Evolutionary conservation across 2,113 vertebrate genomes (phyloP), one percentile per base, ranked within the genome.

Genomic region (Lepus americanus): DNA sequence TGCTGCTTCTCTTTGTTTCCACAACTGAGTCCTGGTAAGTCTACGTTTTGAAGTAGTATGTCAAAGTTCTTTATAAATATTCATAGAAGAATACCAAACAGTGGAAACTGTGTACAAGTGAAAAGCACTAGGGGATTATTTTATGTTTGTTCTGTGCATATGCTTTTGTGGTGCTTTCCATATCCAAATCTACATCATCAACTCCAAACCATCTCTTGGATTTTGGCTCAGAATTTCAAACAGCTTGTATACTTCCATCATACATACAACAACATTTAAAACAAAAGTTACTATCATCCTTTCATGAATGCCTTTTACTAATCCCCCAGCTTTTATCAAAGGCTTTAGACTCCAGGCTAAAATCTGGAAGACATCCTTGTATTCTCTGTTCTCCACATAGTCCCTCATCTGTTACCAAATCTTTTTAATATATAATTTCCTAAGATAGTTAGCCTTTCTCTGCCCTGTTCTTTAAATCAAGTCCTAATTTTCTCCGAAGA

Each of bases 171-270:
- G 72, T 27, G 53, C 31, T 89, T 95, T 91, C 5, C 14, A 20
- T 20, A 59, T 53, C 13, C 27, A 82, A 66, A 86, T 94, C n/a
- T 86, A 3, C 16, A 69, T 19, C 39, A 64, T 6, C 22, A 36
- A 5, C 73, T 89, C 49, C 9, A 93, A 44, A 7, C 31, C 4
- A 66, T 70, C 1, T 53, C 29, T 93, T 90, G 29, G 59, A 81
- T 92, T 84, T 20, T 82, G 69, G 39, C 10, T 91, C 78, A 77
- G 9, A 70, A 85, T 88, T 81, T 90, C 72, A 55, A 92, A 31
- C 13, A 69, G 59, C n/a, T 44, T 93, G 20, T 39, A 76, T 9
- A 61, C 69, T 92, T 82, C 44, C 81, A 70, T 78, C 17, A 36
- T 36, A 81, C 5, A 85, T 27, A 76, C 10, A 79, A 59, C 36